Evolutionary conservation across 2,797 vertebrate genomes (phyloP), one percentile per base, ranked within the genome.

Genomic region (Cryptoprocta ferox): DNA sequence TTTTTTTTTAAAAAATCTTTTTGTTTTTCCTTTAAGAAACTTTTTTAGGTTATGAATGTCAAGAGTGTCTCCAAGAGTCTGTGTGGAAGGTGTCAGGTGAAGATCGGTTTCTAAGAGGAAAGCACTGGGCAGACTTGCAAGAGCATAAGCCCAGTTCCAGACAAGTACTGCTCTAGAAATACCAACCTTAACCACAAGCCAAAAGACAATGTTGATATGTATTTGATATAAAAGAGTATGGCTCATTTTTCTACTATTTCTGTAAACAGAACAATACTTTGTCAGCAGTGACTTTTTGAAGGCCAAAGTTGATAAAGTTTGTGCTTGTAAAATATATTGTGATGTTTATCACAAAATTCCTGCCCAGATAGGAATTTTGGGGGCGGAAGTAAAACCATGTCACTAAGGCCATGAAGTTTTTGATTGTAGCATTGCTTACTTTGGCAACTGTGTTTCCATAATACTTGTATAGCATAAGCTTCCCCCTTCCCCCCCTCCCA

Each of bases 241-340:
- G 21, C 37, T 93, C 24, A 68, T 32, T 37, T 61, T 94, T 85
- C 37, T 81, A 39, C 48, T 81, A 12, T 92, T 91, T 80, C 13
- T 35, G 32, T 56, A 93, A 96, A 81, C 35, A 93, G 42, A 91
- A 65, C 28, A 90, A 61, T 91, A 14, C 21, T 93, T 93, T 96
- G 26, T 86, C 48, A 73, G 7, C 14, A 86, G 30, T 94, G 71
- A 89, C 65, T 66, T 92, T 94, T 89, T 83, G 32, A 78, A 85
- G 70, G 30, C 32, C 56, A 71, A 78, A 42, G 48, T 45, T 91
- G 59, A 80, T 85, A 89, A 68, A 78, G 16, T 94, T 94, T 92
- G 78, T 92, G 24, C 65, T 94, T 94, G n/a, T 63, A 71, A 95
- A 70, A 30, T 82, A 50, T 13, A 59, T 86, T 95, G 30, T 63